A percentile compares a stretch with the other conserved stretches of the same genome.
Conservation (phyloP, 2,888 invertebrate genomes). For the Caenorhabditis uteleia region DNA sequence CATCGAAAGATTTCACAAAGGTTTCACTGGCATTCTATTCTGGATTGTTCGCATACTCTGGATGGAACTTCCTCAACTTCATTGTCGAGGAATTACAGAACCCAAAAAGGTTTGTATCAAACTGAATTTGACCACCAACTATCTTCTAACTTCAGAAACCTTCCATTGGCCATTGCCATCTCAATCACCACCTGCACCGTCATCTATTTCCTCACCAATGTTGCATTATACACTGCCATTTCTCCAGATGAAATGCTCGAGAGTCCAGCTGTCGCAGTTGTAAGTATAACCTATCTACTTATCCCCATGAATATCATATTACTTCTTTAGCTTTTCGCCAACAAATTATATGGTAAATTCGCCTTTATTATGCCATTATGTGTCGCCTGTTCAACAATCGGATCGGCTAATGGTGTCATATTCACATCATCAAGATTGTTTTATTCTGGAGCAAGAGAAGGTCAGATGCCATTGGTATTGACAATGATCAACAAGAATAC, state of each 20-base stretch:
- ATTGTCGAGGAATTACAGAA: slow-evolving; percentile 98
- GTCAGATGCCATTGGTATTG: slow-evolving; percentile 72
- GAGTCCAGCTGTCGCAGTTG: slow-evolving; percentile 94
- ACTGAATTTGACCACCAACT: not conserved
- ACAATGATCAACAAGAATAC: slow-evolving; percentile 72
- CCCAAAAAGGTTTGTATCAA: slow-evolving; percentile 82
- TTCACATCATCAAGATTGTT: slow-evolving; percentile 84
- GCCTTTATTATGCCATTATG: slow-evolving; percentile 93
- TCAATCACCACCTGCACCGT: slow-evolving; percentile 91
- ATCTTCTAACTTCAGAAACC: slow-evolving; percentile 80
- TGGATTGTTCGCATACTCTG: slow-evolving; percentile 91
- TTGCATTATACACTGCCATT: slow-evolving; percentile 96
- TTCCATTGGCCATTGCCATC: slow-evolving; percentile 90
- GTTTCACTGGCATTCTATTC: slow-evolving; percentile 79
- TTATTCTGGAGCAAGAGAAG: slow-evolving; percentile 73
- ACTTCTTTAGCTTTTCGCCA: slow-evolving; percentile 62
- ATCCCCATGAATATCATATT: slow-evolving; percentile 2
- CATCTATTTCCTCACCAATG: slow-evolving; percentile 91
- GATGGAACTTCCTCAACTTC: slow-evolving; percentile 95
- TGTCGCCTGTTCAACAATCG: slow-evolving; percentile 92
- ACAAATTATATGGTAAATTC: slow-evolving; percentile 82
- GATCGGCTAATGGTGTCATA: slow-evolving; percentile 91
- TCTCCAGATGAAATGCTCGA: slow-evolving; percentile 89
- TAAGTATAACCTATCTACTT: slow-evolving; percentile 70
- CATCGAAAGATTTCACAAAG: slow-evolving; percentile 75